Evolutionary conservation across 2,113 vertebrate genomes (phyloP).

Genomic region (Sterrhoptilus dennistouni): DNA sequence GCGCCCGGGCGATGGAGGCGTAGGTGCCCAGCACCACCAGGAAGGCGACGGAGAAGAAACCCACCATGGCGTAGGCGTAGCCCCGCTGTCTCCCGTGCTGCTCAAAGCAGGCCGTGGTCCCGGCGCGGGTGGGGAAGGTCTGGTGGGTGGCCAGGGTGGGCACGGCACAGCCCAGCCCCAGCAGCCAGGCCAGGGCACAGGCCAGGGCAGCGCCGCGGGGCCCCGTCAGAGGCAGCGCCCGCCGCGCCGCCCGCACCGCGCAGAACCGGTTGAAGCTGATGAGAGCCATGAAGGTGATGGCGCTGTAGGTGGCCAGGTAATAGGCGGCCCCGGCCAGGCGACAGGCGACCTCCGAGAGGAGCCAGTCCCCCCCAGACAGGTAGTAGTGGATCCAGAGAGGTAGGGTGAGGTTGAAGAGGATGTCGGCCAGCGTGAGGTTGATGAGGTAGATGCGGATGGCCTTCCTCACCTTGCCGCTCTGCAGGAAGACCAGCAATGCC

Average conservation of each 20-base stretch:
- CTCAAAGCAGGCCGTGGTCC: conserved; percentile 56
- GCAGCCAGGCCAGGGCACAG: conserved; percentile 43
- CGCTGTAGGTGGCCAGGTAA: conserved; percentile 54
- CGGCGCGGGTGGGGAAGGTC: neutral
- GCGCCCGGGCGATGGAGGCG: conserved; percentile 23
- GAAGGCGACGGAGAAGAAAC: conserved; percentile 45
- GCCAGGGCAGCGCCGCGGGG: neutral
- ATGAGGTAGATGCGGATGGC: conserved; percentile 72
- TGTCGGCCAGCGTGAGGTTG: conserved; percentile 64
- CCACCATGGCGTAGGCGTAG: conserved; percentile 40
- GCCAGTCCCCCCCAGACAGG: conserved; percentile 55
- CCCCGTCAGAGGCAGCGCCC: neutral
- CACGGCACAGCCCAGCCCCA: conserved; percentile 45
- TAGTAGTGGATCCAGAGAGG: conserved; percentile 72
- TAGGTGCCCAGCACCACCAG: conserved; percentile 59
- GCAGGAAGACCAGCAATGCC: conserved; percentile 57
- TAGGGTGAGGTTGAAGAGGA: conserved; percentile 71
- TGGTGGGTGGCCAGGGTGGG: conserved; percentile 49
- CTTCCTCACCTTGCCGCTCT: conserved; percentile 40
- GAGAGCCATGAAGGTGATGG: conserved; percentile 65
- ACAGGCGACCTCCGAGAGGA: conserved; percentile 44
- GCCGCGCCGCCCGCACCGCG: neutral
- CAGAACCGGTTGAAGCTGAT: conserved; percentile 61
- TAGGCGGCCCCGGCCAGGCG: conserved; percentile 52
- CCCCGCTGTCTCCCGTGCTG: neutral